Evolutionary conservation across 2,888 invertebrate genomes (phyloP).

Genomic region (Dorcus hopei): DNA sequence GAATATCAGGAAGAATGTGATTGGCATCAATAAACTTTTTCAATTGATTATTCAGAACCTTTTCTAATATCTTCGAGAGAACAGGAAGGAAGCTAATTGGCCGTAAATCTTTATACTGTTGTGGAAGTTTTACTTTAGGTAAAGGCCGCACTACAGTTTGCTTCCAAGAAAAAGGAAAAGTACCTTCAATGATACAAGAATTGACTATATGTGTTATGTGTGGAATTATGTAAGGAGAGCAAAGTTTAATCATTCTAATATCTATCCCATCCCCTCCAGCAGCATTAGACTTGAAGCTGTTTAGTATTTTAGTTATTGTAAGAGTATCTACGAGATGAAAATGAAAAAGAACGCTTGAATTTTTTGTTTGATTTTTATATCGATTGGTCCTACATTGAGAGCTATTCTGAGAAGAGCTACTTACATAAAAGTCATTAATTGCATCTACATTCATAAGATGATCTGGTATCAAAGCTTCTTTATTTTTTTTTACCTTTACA

Average conservation of each 20-base stretch:
- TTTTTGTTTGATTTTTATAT: too few species aligned
- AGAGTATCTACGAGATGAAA: background rate
- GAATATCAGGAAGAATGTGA: background rate
- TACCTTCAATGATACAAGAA: background rate
- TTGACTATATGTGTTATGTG: background rate
- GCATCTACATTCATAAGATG: too few species aligned
- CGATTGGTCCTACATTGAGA: too few species aligned
- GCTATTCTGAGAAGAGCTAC: too few species aligned
- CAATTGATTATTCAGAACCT: background rate
- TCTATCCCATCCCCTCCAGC: background rate
- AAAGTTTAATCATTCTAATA: background rate
- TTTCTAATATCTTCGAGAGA: background rate
- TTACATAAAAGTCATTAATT: too few species aligned
- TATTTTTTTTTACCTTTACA: too few species aligned
- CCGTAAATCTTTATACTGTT: background rate
- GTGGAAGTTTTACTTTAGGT: background rate
- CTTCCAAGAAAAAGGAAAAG: background rate
- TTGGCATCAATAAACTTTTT: background rate
- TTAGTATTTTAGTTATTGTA: background rate
- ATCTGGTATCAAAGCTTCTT: too few species aligned
- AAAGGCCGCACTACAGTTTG: background rate
- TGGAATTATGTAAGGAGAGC: background rate
- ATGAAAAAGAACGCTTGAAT: background rate
- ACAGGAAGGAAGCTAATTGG: constrained; percentile 4
- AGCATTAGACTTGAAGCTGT: background rate